phyloP scores from a whole-genome alignment of 1,140 invertebrate genomes.

The Lordiphosa mommai region DNA sequence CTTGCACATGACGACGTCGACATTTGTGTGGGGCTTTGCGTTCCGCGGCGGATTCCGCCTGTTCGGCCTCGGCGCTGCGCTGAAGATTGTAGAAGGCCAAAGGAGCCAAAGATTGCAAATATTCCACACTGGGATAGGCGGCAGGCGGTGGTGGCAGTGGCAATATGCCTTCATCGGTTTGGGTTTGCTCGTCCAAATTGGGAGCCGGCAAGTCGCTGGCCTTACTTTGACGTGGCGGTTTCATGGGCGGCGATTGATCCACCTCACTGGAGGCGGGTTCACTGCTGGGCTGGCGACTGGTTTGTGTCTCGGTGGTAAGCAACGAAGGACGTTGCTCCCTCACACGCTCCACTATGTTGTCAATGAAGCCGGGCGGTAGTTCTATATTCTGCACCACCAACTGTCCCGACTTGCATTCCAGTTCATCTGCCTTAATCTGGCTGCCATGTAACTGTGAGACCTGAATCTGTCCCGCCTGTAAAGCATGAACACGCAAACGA shows the following conservation, averaged over 20 bases:
- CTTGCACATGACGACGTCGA: constrained; percentile 62
- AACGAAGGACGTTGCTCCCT: constrained; percentile 50
- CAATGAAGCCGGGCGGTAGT: constrained; percentile 83
- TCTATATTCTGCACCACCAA: constrained; percentile 84
- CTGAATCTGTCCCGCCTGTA: constrained; percentile 88
- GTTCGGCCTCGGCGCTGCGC: constrained; percentile 73
- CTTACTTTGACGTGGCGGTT: constrained; percentile 61
- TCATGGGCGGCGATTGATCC: constrained; percentile 46
- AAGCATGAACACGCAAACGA: constrained; percentile 86
- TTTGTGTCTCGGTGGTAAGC: constrained; percentile 64
- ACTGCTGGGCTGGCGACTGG: constrained; percentile 62
- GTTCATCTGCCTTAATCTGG: constrained; percentile 82
- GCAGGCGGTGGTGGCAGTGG: constrained; percentile 81
- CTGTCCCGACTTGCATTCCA: constrained; percentile 83
- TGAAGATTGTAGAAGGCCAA: constrained; percentile 80
- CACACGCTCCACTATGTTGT: constrained; percentile 82
- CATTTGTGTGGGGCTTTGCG: constrained; percentile 62
- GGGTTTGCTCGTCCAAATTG: constrained; percentile 68
- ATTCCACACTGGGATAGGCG: constrained; percentile 81
- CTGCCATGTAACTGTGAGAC: constrained; percentile 89
- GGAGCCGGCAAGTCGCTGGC: constrained; percentile 56
- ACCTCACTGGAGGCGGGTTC: constrained; percentile 47
- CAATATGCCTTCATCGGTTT: constrained; percentile 80
- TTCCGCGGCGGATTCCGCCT: constrained; percentile 37
- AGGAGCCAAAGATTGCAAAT: constrained; percentile 80